Evolutionary conservation across 64 coral and sea anemone genomes (phyloP).

Genomic region (Stichodactyla mertensii): DNA sequence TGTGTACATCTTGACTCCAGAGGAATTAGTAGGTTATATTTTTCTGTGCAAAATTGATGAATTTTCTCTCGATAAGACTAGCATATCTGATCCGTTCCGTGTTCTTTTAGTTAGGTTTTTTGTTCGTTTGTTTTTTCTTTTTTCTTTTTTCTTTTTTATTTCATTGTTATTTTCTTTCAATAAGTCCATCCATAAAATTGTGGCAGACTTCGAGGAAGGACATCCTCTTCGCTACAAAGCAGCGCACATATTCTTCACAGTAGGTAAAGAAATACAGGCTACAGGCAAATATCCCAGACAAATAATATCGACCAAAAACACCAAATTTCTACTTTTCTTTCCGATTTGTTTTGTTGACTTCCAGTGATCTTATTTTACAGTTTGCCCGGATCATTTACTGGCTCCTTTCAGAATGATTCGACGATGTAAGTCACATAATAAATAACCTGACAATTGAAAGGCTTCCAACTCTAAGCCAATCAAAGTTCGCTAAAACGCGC

Average conservation of each 20-base stretch:
- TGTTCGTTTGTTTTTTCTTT: not conserved
- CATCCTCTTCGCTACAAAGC: conserved; percentile 53
- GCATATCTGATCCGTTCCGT: too few relatives aligned
- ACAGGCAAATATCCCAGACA: not conserved
- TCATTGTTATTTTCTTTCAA: not conserved
- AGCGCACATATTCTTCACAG: conserved; percentile 93
- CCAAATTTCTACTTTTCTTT: not conserved
- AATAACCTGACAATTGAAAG: not conserved
- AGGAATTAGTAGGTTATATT: conserved; percentile 39
- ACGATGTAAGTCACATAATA: not conserved
- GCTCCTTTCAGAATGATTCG: not conserved
- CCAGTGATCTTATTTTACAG: not conserved
- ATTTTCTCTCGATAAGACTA: too few relatives aligned
- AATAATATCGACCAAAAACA: too few relatives aligned
- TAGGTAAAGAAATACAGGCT: conserved; percentile 40
- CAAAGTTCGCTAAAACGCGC: not conserved
- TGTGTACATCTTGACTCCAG: conserved; percentile 87
- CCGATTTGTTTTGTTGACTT: not conserved
- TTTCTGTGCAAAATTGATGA: not conserved
- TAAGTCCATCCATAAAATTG: conserved; percentile 68
- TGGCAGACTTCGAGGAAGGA: conserved; percentile 81
- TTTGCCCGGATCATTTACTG: not conserved
- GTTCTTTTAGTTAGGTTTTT: too few relatives aligned
- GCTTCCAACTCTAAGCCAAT: not conserved
- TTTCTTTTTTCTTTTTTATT: not conserved